phyloP scores from a whole-genome alignment of 2,797 vertebrate species.

The Sphenodon punctatus region DNA sequence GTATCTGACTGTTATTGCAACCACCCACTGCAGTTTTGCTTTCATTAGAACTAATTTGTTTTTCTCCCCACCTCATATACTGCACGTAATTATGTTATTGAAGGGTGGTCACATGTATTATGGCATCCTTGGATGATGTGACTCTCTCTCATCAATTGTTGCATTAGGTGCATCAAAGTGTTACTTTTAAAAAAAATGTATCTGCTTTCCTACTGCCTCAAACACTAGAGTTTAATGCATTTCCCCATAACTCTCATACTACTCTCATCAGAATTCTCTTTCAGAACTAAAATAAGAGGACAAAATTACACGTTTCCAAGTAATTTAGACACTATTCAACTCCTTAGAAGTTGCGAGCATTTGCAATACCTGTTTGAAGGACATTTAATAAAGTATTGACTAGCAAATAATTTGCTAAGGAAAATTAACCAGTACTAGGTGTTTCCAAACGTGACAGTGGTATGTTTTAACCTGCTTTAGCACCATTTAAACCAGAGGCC shows the following conservation, averaged over 20 bases:
- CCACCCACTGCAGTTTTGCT: slow-evolving; percentile 13
- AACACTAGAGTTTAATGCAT: not conserved
- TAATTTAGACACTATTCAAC: no score
- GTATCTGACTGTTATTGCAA: slow-evolving; percentile 21
- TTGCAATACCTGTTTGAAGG: no score
- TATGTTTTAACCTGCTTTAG: no score
- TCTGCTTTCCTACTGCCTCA: not conserved
- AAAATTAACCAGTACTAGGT: no score
- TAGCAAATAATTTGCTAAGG: no score
- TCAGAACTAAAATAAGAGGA: not conserved
- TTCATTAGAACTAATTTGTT: not conserved
- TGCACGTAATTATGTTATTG: slow-evolving; percentile 1
- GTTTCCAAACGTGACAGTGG: no score
- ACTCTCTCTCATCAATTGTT: not conserved
- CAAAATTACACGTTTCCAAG: not conserved
- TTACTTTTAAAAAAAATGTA: not conserved
- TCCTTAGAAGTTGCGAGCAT: no score
- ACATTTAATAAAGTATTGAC: no score
- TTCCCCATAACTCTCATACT: not conserved
- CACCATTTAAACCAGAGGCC: no score
- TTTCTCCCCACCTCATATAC: not conserved
- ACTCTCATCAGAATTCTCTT: not conserved
- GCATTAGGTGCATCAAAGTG: not conserved
- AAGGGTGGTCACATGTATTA: slow-evolving; percentile 10
- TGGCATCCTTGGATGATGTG: not conserved